Evolutionary conservation across 2,113 vertebrate species (phyloP), one percentile per base, ranked within the genome.

Genomic region (Mus musculus): DNA sequence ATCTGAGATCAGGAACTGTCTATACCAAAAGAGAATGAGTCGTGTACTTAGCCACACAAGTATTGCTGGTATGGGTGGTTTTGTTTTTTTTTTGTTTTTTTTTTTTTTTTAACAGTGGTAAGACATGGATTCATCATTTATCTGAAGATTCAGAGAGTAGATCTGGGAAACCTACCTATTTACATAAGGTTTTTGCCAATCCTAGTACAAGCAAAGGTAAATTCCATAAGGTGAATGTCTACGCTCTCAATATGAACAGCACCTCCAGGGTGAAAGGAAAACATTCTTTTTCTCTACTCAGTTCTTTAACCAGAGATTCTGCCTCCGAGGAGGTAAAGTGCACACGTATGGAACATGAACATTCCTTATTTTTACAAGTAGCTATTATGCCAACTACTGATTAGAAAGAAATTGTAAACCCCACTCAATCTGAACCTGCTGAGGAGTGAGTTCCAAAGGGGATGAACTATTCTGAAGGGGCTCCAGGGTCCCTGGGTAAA

Each of bases 171-270:
- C 72, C 10, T 95, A 67, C 90, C 92, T 97, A 56, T 97, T 97
- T 97, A 93, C 16, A 0, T 84, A 97, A 97, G 93, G 26, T 85
- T 97, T 98, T 90, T 49, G 86, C 56, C 92, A 97, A 91, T 97
- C 90, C 93, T 94, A 96, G 86, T 92, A 96, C 77, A 97, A 97
- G 93, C 95, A 95, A 96, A 96, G 82, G 95, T 95, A 97, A 96
- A 97, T 96, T 97, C 90, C 81, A 88, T 93, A 92, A 96, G 28
- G 89, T 92, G 92, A 92, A 93, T 63, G 49, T 89, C 97, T 94
- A 67, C 63, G 96, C 65, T 94, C 72, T 86, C 92, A 69, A 85
- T 73, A 78, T 87, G 92, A 97, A 96, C 20, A 93, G 77, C 81
- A 88, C 90, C 61, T 92, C 63, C 63, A 39, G 54, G 81, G 96